A percentile compares a stretch with the other conserved stretches of the same genome.
These are phyloP conservation scores for Aplochiton taeniatus DNA, from an alignment of 2,797 vertebrate genomes.

Conservation along the genomic window DNA sequence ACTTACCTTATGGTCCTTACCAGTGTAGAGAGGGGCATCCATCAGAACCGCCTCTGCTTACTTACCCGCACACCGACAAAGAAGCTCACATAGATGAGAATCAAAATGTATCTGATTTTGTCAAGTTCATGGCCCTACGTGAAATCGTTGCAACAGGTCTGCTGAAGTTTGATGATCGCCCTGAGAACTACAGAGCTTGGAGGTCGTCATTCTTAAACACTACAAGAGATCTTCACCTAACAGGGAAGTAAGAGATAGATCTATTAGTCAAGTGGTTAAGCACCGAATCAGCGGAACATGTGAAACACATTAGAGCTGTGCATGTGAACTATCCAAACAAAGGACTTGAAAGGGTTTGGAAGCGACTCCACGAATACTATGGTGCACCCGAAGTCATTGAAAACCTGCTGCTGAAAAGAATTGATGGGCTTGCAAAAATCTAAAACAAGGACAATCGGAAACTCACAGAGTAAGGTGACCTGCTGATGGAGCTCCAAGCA, in stretches of 20 bases:
- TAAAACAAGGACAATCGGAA: slow-evolving; percentile 11
- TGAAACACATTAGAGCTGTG: background rate
- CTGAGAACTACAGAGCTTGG: slow-evolving; percentile 4
- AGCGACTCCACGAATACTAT: background rate
- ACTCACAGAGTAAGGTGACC: slow-evolving; percentile 10
- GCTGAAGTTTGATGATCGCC: background rate
- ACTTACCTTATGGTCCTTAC: too few relatives aligned
- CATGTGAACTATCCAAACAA: background rate
- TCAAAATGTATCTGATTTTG: too few relatives aligned
- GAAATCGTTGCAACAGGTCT: background rate
- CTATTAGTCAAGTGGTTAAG: slow-evolving; percentile 6
- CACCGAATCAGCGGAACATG: background rate
- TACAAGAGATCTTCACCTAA: background rate
- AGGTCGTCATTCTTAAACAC: background rate
- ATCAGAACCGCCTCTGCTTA: too few relatives aligned
- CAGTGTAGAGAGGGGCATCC: too few relatives aligned
- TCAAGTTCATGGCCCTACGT: too few relatives aligned
- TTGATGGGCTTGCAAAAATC: background rate
- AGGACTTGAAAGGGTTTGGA: background rate
- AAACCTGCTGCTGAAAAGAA: background rate
- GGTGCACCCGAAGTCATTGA: background rate
- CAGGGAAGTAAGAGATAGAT: background rate
- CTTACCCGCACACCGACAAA: too few relatives aligned
- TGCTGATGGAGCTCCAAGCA: slow-evolving; percentile 11
- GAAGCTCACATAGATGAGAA: too few relatives aligned